Evolutionary conservation across 2,888 invertebrate genomes (phyloP).

Genomic region (Gibbula magus): DNA sequence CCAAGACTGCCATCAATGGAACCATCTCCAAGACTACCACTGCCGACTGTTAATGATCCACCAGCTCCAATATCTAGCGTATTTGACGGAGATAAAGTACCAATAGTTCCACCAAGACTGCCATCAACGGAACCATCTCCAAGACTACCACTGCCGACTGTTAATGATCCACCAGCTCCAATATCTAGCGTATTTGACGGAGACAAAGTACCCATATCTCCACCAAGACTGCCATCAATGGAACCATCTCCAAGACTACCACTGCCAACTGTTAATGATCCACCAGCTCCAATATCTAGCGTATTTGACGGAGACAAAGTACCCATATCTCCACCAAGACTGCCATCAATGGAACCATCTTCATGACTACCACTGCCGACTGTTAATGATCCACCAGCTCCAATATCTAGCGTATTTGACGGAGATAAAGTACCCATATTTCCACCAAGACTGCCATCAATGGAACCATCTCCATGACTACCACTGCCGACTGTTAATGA

Average conservation of each 20-base stretch:
- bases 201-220: neutral
- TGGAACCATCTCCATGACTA: neutral
- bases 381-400: no score
- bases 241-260: constrained; percentile 18
- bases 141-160: neutral
- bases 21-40: neutral
- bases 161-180: neutral
- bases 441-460: neutral
- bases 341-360: no score
- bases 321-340: neutral
- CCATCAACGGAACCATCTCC: neutral
- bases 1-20: neutral
- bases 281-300: neutral
- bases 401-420: neutral
- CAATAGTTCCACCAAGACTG: neutral
- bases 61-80: neutral
- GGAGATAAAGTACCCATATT: neutral
- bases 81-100: neutral
- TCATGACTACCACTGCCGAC: no score
- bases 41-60: neutral
- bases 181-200: neutral
- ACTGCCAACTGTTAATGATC: neutral
- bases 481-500: no score
- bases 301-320: neutral
- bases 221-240: neutral